Percentiles rank a stretch among this genome's conserved stretches.
Conservation (phyloP, 1,140 invertebrate species). For the Spodoptera frugiperda region DNA sequence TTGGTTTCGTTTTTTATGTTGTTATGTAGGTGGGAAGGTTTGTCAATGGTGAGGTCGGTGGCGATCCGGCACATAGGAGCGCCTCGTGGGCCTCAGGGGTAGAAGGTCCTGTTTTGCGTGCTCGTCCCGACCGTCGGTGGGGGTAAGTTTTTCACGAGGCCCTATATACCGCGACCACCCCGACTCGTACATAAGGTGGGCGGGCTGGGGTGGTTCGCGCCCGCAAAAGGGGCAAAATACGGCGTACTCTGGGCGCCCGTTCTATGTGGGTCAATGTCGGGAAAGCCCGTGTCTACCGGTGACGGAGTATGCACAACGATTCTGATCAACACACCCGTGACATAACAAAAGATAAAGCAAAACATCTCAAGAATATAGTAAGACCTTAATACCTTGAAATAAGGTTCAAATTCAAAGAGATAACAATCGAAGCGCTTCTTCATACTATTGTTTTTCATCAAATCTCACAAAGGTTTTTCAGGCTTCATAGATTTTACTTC, state of each 20-base stretch:
- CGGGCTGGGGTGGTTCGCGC: conserved; percentile 82
- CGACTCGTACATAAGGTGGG: conserved; percentile 85
- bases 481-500: background rate
- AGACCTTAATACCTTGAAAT: conserved; percentile 60
- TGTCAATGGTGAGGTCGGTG: conserved; percentile 48
- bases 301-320: conserved; percentile 86
- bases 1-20: conserved; percentile 37
- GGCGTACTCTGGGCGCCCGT: conserved; percentile 86
- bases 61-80: conserved; percentile 71
- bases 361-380: conserved; percentile 56
- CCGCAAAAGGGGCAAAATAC: conserved; percentile 86
- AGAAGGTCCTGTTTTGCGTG: conserved; percentile 85
- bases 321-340: conserved; percentile 85
- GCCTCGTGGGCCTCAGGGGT: conserved; percentile 72
- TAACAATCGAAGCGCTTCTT: background rate
- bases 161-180: conserved; percentile 85
- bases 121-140: conserved; percentile 72
- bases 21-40: conserved; percentile 33
- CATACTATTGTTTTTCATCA: background rate
- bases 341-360: conserved; percentile 78
- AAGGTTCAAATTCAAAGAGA: conserved; percentile 61
- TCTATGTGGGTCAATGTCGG: conserved; percentile 88
- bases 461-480: background rate
- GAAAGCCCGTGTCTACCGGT: conserved; percentile 87
- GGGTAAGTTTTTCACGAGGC: conserved; percentile 86